These are phyloP conservation scores for Saccopteryx leptura DNA, from an alignment of 2,113 vertebrate species.

Conservation along the genomic window DNA sequence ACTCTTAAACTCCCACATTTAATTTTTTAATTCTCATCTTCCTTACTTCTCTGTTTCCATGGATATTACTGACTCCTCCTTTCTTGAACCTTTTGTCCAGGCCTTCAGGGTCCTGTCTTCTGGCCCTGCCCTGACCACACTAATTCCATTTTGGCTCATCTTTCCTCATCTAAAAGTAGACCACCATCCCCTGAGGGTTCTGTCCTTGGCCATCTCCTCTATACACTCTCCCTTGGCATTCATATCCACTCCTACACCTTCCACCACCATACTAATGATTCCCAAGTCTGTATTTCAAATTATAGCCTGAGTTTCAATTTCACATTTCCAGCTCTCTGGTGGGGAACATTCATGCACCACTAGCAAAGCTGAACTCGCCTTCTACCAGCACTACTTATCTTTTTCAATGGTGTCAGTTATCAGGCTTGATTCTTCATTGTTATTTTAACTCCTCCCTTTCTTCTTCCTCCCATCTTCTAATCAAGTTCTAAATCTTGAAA, in stretches of 20 bases:
- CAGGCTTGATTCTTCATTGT: background rate
- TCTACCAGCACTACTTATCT: too few species aligned
- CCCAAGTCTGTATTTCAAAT: background rate
- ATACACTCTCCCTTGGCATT: background rate
- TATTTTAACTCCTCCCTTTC: background rate
- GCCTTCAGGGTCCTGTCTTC: background rate
- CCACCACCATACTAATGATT: background rate
- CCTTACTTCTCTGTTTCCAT: background rate
- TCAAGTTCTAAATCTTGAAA: background rate
- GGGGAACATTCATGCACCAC: background rate
- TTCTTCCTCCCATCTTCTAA: background rate
- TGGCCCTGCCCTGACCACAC: background rate
- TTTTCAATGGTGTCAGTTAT: background rate
- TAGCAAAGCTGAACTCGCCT: background rate
- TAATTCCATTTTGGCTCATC: background rate
- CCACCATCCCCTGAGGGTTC: background rate
- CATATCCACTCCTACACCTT: background rate
- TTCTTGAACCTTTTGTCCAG: background rate
- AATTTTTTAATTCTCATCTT: background rate
- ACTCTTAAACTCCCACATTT: background rate
- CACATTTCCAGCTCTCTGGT: background rate
- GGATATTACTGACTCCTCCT: background rate
- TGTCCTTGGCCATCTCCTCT: background rate
- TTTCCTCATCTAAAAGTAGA: background rate
- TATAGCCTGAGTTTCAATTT: conserved; percentile 14